These are phyloP conservation scores for Hypsopygia costalis DNA, from an alignment of 2,888 invertebrate species.

Conservation along the genomic window DNA sequence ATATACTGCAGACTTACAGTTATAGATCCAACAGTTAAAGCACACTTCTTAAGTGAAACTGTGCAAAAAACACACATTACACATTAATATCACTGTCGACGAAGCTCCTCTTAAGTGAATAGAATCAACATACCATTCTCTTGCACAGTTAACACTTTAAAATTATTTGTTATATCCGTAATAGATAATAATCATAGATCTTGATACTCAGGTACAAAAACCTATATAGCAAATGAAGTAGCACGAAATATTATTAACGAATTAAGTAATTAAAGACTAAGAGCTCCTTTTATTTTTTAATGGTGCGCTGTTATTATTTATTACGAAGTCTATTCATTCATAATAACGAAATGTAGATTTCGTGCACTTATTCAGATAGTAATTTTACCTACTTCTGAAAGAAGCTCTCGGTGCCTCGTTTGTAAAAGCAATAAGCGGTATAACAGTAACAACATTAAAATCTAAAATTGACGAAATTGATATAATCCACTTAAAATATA, in stretches of 20 bases:
- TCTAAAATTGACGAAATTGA: slow-evolving; percentile 80
- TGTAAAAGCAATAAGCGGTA: slow-evolving; percentile 49
- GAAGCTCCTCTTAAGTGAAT: slow-evolving; percentile 57
- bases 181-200: slow-evolving; percentile 23
- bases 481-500: slow-evolving; percentile 73
- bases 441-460: slow-evolving; percentile 61
- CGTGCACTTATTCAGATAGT: no score
- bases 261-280: slow-evolving; percentile 22
- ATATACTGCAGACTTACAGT: slow-evolving; percentile 57
- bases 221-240: slow-evolving; percentile 27
- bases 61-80: slow-evolving; percentile 59
- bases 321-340: no score
- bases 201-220: slow-evolving; percentile 30
- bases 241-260: slow-evolving; percentile 20
- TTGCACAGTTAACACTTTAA: slow-evolving; percentile 68
- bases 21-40: slow-evolving; percentile 49
- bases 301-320: background rate
- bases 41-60: slow-evolving; percentile 62
- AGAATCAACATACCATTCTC: slow-evolving; percentile 45
- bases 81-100: slow-evolving; percentile 66
- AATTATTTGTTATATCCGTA: slow-evolving; percentile 36
- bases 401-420: slow-evolving; percentile 18
- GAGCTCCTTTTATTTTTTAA: slow-evolving; percentile 6
- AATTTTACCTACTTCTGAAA: no score
- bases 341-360: no score